Evolutionary conservation across 2,888 invertebrate species (phyloP).

Genomic region (Phorcus lineatus): DNA sequence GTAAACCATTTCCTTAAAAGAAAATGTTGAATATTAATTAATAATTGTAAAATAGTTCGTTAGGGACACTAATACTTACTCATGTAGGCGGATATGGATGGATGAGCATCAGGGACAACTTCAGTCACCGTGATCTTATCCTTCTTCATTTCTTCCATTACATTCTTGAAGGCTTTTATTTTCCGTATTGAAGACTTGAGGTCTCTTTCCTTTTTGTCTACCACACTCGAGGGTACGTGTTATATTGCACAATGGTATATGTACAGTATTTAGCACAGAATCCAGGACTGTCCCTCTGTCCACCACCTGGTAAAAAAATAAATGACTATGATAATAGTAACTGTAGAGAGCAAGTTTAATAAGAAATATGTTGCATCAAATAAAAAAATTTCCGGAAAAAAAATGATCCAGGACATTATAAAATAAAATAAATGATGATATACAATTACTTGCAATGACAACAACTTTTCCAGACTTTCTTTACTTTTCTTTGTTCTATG

Average conservation of each 20-base stretch:
- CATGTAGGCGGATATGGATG: no score
- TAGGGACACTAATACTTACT: no score
- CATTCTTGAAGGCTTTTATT: background rate
- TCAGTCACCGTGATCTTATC: no score
- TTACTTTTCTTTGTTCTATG: background rate
- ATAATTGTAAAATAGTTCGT: no score
- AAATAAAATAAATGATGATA: background rate
- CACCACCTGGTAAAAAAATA: background rate
- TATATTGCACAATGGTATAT: background rate
- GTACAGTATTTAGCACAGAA: background rate
- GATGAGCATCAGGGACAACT: no score
- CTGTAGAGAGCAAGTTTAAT: background rate
- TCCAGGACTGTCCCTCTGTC: background rate
- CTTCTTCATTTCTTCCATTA: no score
- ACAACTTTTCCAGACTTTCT: background rate
- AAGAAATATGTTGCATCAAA: background rate
- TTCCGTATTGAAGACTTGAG: background rate
- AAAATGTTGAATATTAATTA: no score
- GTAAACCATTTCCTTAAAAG: no score
- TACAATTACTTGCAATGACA: background rate
- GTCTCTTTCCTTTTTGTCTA: background rate
- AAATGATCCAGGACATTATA: background rate
- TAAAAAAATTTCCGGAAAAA: background rate
- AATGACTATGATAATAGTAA: background rate
- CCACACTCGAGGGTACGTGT: background rate